Evolutionary conservation across 2,888 invertebrate genomes (phyloP), one percentile per base, ranked within the genome.

Genomic region (Onchidella celtica): DNA sequence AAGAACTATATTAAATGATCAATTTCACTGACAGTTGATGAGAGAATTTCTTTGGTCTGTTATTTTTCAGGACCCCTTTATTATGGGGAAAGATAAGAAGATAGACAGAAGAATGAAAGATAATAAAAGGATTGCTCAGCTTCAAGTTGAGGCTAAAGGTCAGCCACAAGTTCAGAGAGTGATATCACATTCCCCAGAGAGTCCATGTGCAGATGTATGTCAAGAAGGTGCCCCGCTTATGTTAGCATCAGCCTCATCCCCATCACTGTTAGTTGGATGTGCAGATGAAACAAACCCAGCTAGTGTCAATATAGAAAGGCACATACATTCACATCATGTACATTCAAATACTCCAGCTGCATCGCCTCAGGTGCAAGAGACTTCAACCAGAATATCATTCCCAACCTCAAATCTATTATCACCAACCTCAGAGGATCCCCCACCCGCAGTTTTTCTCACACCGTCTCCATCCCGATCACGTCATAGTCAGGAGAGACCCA

Each of bases 211-310:
- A 9, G 47, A 9, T 6, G 40, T 21, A 47, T 59, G 0, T 0
- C 32, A 32, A 59, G 65, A 68, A 68, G 21, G 32, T 40, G 32
- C 34, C 9, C 32, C 72, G 29, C 79, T 63, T 6, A 36, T 80
- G n/a, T 1, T 57, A 24, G 79, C 79, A 32, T 80, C 79, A 29
- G 34, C 79, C 11, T 80, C 79, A 0, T 80, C 79, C 11, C 79
- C 79, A 36, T 80, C 79, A 11, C n/a, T 80, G 32, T 66, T 80
- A 17, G 55, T 66, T 29, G 79, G 79, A 59, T 80, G 79, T 66
- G 66, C 36, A 3, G 73, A 80, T 57, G n/a, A 65, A 29, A 66
- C 55, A 32, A 80, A 73, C 24, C 73, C 61, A 1, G 47, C 66
- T 66, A 74, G 79, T 21, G 73, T 68, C 29, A 27, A 34, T 34